These are phyloP conservation scores for Pempheris klunzingeri DNA, from an alignment of 2,797 vertebrate genomes.

Conservation along the genomic window DNA sequence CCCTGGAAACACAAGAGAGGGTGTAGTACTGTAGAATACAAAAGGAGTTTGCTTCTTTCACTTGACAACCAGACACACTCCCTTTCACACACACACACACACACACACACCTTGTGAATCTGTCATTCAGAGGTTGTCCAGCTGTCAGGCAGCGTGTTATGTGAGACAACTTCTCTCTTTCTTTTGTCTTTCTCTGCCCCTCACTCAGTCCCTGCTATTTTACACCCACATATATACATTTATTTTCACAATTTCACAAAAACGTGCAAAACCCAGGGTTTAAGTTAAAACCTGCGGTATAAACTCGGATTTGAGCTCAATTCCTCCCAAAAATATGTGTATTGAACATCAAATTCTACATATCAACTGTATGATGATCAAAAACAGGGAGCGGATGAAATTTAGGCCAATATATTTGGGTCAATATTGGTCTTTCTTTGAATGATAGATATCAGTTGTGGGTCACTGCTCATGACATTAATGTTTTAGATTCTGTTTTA, in stretches of 20 bases:
- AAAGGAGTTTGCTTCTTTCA: slow-evolving; percentile 29
- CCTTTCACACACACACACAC: slow-evolving; percentile 7
- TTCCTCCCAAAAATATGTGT: not conserved
- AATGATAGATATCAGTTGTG: slow-evolving; percentile 13
- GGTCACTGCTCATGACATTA: not conserved
- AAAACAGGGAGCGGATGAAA: not conserved
- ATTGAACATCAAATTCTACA: not conserved
- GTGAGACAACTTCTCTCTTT: slow-evolving; percentile 25
- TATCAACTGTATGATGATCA: not conserved
- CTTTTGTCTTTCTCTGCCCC: slow-evolving; percentile 13
- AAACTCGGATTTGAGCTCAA: not conserved
- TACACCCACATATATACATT: not conserved
- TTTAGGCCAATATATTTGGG: slow-evolving; percentile 2
- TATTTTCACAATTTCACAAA: not conserved
- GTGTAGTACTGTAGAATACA: slow-evolving; percentile 46
- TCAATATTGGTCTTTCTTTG: slow-evolving; percentile 7
- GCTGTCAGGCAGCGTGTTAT: slow-evolving; percentile 26
- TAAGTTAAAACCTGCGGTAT: not conserved
- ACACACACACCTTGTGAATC: slow-evolving; percentile 34
- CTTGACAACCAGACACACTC: slow-evolving; percentile 38
- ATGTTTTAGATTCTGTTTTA: slow-evolving; percentile 2
- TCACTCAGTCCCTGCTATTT: not conserved
- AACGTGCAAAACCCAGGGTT: not conserved
- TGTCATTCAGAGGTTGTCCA: slow-evolving; percentile 44
- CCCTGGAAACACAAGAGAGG: slow-evolving; percentile 15